Percentiles rank a stretch among this genome's conserved stretches.
Evolutionary conservation across 92 coral and sea anemone species (phyloP).

Genomic region (Pocillopora grandis): DNA sequence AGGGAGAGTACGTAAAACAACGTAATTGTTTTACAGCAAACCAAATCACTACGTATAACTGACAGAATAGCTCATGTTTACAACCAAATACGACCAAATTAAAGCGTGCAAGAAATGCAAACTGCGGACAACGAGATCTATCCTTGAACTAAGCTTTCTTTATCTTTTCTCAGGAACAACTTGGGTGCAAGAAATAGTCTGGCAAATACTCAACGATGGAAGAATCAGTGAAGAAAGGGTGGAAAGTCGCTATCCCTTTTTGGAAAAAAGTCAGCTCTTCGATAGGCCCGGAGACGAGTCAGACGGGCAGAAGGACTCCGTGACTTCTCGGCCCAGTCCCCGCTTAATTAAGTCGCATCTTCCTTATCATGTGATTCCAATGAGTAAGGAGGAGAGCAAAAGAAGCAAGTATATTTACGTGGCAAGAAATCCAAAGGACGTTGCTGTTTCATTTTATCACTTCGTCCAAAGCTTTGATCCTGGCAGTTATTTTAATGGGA

Average conservation of each 20-base stretch:
- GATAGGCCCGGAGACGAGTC: slow-evolving; percentile 24
- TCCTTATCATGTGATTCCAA: slow-evolving; percentile 37
- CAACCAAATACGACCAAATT: too few species aligned
- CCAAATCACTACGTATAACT: too few species aligned
- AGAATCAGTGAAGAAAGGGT: slow-evolving; percentile 25
- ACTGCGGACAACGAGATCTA: too few species aligned
- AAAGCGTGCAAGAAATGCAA: too few species aligned
- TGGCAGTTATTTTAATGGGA: slow-evolving; percentile 36
- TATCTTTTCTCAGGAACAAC: slow-evolving; percentile 44
- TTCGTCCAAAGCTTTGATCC: slow-evolving; percentile 30
- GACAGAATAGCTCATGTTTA: too few species aligned
- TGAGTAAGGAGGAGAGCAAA: slow-evolving; percentile 11
- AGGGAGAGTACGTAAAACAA: too few species aligned
- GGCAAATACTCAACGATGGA: slow-evolving; percentile 54
- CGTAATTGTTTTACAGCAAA: too few species aligned
- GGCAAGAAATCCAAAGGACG: slow-evolving; percentile 69
- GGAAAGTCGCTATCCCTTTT: slow-evolving; percentile 5
- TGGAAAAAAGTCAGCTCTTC: slow-evolving; percentile 38
- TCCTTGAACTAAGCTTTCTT: not conserved
- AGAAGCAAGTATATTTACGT: slow-evolving; percentile 55
- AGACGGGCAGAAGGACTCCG: not conserved
- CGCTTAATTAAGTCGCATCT: slow-evolving; percentile 54
- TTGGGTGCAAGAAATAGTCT: slow-evolving; percentile 55
- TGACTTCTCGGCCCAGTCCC: slow-evolving; percentile 43
- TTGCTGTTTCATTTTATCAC: slow-evolving; percentile 55